These are phyloP conservation scores for Pterocles gutturalis DNA, from an alignment of 2,113 vertebrate genomes.

Conservation along the genomic window DNA sequence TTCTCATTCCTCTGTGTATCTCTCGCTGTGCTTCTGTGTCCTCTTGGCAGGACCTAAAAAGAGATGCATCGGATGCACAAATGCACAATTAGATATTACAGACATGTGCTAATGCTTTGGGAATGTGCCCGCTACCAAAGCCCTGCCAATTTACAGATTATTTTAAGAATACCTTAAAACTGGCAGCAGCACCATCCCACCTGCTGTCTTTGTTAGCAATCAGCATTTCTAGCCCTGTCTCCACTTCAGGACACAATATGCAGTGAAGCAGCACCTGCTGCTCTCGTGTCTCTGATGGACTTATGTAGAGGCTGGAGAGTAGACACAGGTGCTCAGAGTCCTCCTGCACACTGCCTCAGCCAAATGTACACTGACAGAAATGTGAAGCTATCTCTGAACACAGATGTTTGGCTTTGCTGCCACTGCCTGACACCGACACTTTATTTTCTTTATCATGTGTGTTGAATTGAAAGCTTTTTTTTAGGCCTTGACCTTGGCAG, in stretches of 20 bases:
- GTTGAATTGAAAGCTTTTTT: conserved; percentile 38
- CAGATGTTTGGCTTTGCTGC: conserved; percentile 32
- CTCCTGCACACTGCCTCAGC: not conserved
- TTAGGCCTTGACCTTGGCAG: conserved; percentile 58
- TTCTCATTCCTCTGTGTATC: not conserved
- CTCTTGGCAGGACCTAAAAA: conserved; percentile 35
- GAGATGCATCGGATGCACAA: not conserved
- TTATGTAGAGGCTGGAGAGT: not conserved
- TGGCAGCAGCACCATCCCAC: not conserved
- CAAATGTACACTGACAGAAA: conserved; percentile 13
- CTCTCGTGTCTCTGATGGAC: not conserved
- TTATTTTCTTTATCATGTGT: conserved; percentile 39
- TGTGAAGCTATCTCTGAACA: conserved; percentile 38
- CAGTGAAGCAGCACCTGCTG: conserved; percentile 31
- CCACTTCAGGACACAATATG: not conserved
- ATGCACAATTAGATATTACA: conserved; percentile 27
- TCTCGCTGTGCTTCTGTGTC: not conserved
- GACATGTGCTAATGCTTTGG: conserved; percentile 30
- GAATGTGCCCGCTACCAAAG: not conserved
- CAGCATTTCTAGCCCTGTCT: not conserved
- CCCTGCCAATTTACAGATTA: conserved; percentile 15
- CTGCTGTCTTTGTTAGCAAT: conserved; percentile 14
- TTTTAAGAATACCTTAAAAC: not conserved
- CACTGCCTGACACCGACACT: not conserved
- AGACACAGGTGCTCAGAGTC: conserved; percentile 42